Base-by-base conservation (phyloP, 2,888 invertebrate species). In the Calephelis perditalis region DNA sequence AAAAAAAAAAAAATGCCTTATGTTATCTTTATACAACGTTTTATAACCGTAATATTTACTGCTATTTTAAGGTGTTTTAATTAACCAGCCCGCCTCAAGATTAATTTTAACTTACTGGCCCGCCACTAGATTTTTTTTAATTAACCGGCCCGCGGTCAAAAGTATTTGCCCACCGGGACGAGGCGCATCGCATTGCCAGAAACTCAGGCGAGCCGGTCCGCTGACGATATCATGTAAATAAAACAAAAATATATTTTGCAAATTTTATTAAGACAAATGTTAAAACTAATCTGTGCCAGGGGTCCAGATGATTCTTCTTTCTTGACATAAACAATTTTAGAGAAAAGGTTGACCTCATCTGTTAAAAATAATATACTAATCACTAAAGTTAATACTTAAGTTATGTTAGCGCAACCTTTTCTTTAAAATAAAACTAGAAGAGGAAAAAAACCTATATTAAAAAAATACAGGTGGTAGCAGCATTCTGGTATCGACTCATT, bases 251-350 rank as follows among this genome's bases (percentile, higher is more conserved):
- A 46, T 57, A 58, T 58, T 49, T 54, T 44, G 44, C n/a, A 61
- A 15, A 58, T 46, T 62, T 58, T 56, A 58, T 47, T 55, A 36
- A 58, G 40, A 54, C 7, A 45, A 40, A 56, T 58, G 12, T 58
- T 59, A 15, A 37, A 55, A 56, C 54, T 44, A 54, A 52, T 55
- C 45, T 46, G 45, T 56, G 59, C 46, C 55, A 45, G 45, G 59
- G 59, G 45, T 55, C 56, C 12, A 57, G 55, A 37, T 12, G 59
- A 36, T 45, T 59, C 59, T 59, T 59, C 59, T 59, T 62, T 66
- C 65, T 68, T 67, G 63, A 66, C 37, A 59, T 60, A 55, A 46
- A 52, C 8, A 62, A 60, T 65, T 65, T 64, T 62, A 65, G 61
- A 62, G 61, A 68, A 63, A 67, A 62, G 65, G 57, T 65, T 59